Base-by-base conservation (phyloP, 1,140 invertebrate species). In the Pygmarrhopalites habei region DNA sequence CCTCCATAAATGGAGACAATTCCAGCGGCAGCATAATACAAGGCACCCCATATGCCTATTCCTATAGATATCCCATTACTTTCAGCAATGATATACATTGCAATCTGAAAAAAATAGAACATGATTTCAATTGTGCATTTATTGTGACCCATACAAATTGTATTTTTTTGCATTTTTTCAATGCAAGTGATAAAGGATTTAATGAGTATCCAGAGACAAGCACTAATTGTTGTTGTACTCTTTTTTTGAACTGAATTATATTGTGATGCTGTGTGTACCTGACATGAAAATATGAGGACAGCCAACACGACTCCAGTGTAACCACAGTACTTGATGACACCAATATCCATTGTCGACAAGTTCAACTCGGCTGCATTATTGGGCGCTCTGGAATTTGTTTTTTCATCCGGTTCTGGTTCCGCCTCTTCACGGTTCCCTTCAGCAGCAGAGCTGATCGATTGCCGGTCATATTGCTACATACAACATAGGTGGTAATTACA, bases 11-110 rank as follows among this genome's bases (percentile, higher is more conserved):
- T 44, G 2, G 69, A 66, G 39, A 67, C 57, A 29, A 67, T 35
- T 29, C 69, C 69, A 51, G 63, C 64, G 10, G 39, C 51, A n/a
- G 39, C 46, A 46, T 51, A 68, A 46, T 57, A 68, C 26, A 68
- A 21, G 4, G 64, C 64, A 41, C 66, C 69, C 69, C 69, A 71
- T 60, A 71, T 62, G 1, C 69, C 69, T 26, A 68, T 58, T 35
- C 69, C 69, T 41, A 71, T 67, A 35, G 46, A 62, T 25, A 71
- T 66, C 30, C 69, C 69, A 21, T 58, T 49, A 44, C 67, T 67
- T 15, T 41, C 29, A 30, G 61, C 69, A 15, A 71, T 25, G n/a
- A 61, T 60, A 19, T 66, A 51, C 60, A 71, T 68, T 12, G 64
- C 60, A 41, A 56, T 66, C 68, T 70, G 51, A 43, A 41, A 57